These are phyloP conservation scores for Epizoanthus rinbou DNA, from an alignment of 92 coral and sea anemone species.

Conservation along the genomic window DNA sequence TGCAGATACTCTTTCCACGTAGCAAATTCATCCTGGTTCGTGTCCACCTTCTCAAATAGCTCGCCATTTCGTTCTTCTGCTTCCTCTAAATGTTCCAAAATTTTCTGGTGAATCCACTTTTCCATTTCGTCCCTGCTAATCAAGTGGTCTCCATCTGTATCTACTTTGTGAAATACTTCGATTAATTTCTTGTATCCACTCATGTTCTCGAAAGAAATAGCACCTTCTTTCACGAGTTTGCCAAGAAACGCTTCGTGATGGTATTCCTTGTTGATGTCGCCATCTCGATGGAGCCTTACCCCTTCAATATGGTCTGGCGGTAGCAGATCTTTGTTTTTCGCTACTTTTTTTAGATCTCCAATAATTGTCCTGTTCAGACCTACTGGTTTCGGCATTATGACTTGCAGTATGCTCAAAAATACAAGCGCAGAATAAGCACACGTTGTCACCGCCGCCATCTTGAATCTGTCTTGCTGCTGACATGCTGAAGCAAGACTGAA, in stretches of 20 bases:
- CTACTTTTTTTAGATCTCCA: constrained; percentile 46
- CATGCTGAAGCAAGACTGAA: constrained; percentile 5
- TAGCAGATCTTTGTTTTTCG: constrained; percentile 66
- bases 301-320: constrained; percentile 93
- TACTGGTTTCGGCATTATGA: constrained; percentile 47
- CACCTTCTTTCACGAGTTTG: constrained; percentile 83
- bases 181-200: constrained; percentile 86
- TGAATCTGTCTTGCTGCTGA: constrained; percentile 25
- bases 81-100: constrained; percentile 84
- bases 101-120: constrained; percentile 86
- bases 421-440: neutral
- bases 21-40: constrained; percentile 62
- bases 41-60: constrained; percentile 71
- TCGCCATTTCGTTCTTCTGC: constrained; percentile 69
- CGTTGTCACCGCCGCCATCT: constrained; percentile 16
- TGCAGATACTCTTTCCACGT: constrained; percentile 74
- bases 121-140: constrained; percentile 82
- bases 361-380: constrained; percentile 46
- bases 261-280: constrained; percentile 86
- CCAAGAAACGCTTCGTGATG: constrained; percentile 99
- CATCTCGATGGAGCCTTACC: constrained; percentile 91
- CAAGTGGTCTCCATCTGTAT: constrained; percentile 78
- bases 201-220: constrained; percentile 81
- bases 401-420: constrained; percentile 14
- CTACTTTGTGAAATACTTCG: constrained; percentile 92